These are phyloP conservation scores for Ceyx erithaca DNA, from an alignment of 2,797 vertebrate species.

Conservation along the genomic window DNA sequence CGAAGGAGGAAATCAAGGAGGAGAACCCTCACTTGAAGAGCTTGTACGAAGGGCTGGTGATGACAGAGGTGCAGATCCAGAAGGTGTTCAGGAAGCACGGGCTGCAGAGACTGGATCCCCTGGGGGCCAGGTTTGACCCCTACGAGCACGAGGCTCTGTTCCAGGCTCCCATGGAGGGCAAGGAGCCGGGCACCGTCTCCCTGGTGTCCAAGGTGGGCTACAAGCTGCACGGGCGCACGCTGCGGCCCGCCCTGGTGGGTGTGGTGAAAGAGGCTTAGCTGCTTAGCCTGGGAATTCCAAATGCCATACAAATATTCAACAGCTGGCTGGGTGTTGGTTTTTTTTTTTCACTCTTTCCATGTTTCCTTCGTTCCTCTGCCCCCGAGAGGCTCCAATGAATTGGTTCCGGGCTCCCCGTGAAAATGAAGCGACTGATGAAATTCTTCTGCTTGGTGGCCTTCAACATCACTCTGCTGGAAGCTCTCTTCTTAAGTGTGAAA, in stretches of 20 bases:
- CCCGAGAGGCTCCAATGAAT: neutral
- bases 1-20: constrained; percentile 88
- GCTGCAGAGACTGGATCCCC: constrained; percentile 88
- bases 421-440: neutral
- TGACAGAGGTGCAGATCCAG: constrained; percentile 94
- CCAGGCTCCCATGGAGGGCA: constrained; percentile 87
- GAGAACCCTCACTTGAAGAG: constrained; percentile 94
- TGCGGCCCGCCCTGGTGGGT: constrained; percentile 93
- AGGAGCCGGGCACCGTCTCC: constrained; percentile 90
- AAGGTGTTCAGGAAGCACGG: constrained; percentile 96
- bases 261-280: constrained; percentile 89
- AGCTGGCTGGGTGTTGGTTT: neutral
- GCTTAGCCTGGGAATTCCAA: neutral
- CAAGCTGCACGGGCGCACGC: constrained; percentile 93
- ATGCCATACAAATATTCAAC: constrained; percentile 46
- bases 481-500: neutral
- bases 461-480: neutral
- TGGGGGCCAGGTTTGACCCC: constrained; percentile 92
- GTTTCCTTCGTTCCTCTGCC: neutral
- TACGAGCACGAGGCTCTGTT: constrained; percentile 97
- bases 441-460: constrained; percentile 7
- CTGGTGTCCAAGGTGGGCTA: constrained; percentile 95
- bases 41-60: constrained; percentile 92
- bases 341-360: neutral
- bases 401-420: neutral